A percentile compares a stretch with the other conserved stretches of the same genome.
These are phyloP conservation scores for Malurus alboscapulatus DNA, from an alignment of 2,113 vertebrate genomes.

Conservation along the genomic window DNA sequence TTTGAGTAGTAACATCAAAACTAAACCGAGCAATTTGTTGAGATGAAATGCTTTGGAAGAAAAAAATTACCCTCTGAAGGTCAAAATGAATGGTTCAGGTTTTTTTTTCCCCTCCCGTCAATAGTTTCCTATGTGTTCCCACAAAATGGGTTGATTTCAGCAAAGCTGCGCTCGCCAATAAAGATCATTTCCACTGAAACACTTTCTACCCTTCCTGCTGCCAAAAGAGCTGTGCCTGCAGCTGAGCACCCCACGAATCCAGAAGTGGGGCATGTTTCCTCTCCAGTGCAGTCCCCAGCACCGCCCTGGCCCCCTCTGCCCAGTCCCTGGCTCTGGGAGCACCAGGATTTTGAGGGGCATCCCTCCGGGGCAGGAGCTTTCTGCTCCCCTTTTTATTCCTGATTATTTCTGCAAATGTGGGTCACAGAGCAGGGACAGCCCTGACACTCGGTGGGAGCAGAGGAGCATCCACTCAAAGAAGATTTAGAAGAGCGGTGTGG, in stretches of 20 bases:
- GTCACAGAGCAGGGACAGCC: background rate
- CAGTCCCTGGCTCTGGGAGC: background rate
- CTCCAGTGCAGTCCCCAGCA: background rate
- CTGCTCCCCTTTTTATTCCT: background rate
- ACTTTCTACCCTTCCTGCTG: background rate
- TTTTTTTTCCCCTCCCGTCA: background rate
- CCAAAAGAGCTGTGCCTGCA: background rate
- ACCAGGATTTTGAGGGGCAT: background rate
- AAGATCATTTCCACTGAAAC: background rate
- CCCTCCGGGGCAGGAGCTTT: background rate
- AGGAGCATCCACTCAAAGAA: background rate
- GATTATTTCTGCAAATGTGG: background rate
- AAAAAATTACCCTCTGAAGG: background rate
- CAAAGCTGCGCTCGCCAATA: background rate
- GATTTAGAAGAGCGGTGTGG: background rate
- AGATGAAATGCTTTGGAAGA: background rate
- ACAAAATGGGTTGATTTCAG: background rate
- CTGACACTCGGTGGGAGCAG: background rate
- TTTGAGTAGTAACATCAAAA: background rate
- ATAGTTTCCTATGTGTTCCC: background rate
- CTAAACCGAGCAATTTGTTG: background rate
- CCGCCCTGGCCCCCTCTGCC: accelerated
- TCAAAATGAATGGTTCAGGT: background rate
- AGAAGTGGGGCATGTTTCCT: background rate
- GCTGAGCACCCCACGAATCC: background rate